Base-by-base conservation (phyloP, 2,888 invertebrate species). In the Arctia plantaginis region DNA sequence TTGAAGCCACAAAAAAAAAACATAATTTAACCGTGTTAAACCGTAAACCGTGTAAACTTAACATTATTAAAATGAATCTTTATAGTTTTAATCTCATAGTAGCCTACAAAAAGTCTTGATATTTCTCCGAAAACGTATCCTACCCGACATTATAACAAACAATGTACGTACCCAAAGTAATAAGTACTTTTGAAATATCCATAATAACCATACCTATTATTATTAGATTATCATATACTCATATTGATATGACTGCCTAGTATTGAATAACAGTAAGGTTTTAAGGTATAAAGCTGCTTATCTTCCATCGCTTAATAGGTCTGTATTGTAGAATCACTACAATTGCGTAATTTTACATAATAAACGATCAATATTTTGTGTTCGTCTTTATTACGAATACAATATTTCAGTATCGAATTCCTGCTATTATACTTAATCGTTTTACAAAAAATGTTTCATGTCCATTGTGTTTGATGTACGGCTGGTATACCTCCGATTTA, bases 391-490 rank as follows among this genome's bases (percentile, higher is more conserved):
- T 59, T 30, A 51, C 27, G 15, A 62, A 62, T 3, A 18, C 7
- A 13, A 33, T 23, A 69, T n/a, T 44, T 33, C 33, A 51, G 47
- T 68, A 62, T 64, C 64, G 39, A 59, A 62, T 62, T 41, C 27
- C 1, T 3, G n/a, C 7, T 41, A 62, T 69, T 69, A 68, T 69
- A 69, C 47, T 35, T 23, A 69, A 69, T 69, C 23, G 15, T 47
- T 33, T 33, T 62, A 62, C 18, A 30, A 66, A 66, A 65, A 35
- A 66, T 39, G n/a, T 66, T 66, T 39, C 15, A 20, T 66, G n/a
- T 35, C 39, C 65, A 66, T 66, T 66, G 8, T 41, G 59, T 27
- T 39, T 33, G 35, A 69, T 51, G 12, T 27, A 30, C 15, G 39
- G 59, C 41, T 69, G 39, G 51, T 55, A 47, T 69, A n/a, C 4